phyloP scores from a whole-genome alignment of 1,140 invertebrate genomes.

The Magallana gigas region DNA sequence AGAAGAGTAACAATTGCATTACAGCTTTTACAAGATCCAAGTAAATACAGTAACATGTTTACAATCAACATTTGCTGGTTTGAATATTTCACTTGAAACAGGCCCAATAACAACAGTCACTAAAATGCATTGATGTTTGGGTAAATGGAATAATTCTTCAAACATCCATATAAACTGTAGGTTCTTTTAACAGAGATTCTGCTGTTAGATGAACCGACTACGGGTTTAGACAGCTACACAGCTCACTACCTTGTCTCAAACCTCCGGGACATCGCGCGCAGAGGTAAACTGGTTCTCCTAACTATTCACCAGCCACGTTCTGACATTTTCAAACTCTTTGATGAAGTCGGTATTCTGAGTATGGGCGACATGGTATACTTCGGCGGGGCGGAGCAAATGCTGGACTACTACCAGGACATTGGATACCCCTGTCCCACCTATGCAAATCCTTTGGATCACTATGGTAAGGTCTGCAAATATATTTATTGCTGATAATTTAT shows the following conservation, averaged over 20 bases:
- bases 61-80: too few species aligned
- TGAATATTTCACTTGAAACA: too few species aligned
- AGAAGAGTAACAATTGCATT: conserved; percentile 72
- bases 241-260: conserved; percentile 67
- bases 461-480: conserved; percentile 58
- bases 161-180: too few species aligned
- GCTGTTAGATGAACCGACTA: conserved; percentile 72
- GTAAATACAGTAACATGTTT: conserved; percentile 50
- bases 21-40: conserved; percentile 71
- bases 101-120: too few species aligned
- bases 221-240: conserved; percentile 72
- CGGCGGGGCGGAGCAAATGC: conserved; percentile 57
- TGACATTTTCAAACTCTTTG: conserved; percentile 71
- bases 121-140: too few species aligned
- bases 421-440: conserved; percentile 68
- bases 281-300: conserved; percentile 70
- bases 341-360: conserved; percentile 64
- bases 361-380: conserved; percentile 27
- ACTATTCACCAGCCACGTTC: conserved; percentile 75
- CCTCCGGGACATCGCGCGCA: conserved; percentile 64
- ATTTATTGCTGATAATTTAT: neutral
- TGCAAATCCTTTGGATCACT: conserved; percentile 71
- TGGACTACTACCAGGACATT: conserved; percentile 67
- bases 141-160: too few species aligned
- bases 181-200: conserved; percentile 65